Evolutionary conservation across 1,140 invertebrate species (phyloP), one percentile per base, ranked within the genome.

Genomic region (Drosophila triauraria): DNA sequence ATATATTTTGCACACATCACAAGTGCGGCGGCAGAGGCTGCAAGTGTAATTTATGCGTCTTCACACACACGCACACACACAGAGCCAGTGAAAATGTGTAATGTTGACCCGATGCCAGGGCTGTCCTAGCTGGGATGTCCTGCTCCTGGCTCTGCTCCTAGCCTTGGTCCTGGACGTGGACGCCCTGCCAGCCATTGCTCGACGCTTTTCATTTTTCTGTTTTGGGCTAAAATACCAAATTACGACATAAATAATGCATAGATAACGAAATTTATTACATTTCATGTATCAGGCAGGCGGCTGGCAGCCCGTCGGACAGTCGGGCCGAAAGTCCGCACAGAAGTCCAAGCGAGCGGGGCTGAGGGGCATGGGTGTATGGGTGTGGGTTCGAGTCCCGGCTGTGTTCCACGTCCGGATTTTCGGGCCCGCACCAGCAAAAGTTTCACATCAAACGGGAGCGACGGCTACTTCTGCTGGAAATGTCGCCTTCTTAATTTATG

Each of bases 201-300:
- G 75, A 85, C 78, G 85, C 85, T 90, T 85, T 90, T 85, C 85
- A 84, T 88, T 88, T 88, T 88, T 90, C 85, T 88, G 78, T 85
- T 90, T 90, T 91, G 78, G 85, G 85, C 86, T 90, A 90, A 90
- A 90, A 90, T 90, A 91, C 85, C 85, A 90, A 90, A 90, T 90
- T 90, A 90, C 85, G 85, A 90, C 86, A 90, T 90, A 90, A 90
- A 90, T 90, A 90, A 90, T 90, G 85, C 85, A 91, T 90, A 90
- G 85, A 90, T 90, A 90, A 90, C 85, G 75, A 90, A 90, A 90
- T 90, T 90, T 90, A 90, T 90, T 90, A 90, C 85, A 91, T 90
- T 90, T 90, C 85, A 90, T 90, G 85, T 88, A 87, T 88, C 84
- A 87, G 84, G 67, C 78, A 56, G 72, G 62, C 47, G 50, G 53